Evolutionary conservation across 2,888 invertebrate genomes (phyloP), one percentile per base, ranked within the genome.

Genomic region (Orchesellides sinensis): DNA sequence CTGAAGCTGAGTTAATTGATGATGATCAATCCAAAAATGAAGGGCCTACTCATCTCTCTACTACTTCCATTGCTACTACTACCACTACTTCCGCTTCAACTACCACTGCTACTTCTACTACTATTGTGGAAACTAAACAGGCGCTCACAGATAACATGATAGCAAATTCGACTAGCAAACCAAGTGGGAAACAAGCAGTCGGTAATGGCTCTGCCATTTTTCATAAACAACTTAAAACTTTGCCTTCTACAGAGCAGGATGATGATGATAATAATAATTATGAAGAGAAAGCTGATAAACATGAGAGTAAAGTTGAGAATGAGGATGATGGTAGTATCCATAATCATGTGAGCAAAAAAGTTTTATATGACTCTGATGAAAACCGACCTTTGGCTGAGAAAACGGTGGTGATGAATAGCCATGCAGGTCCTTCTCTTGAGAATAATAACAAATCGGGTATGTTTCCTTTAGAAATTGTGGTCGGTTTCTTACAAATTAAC

Each of bases 161-260:
- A 72, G 79, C 69, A 74, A 73, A 52, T 49, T 49, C 63, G 25
- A 21, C 59, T 56, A 61, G 63, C 79, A 74, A 81, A 81, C 66
- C 79, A 32, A 63, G 73, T 73, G 80, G 80, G 61, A 81, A 74
- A 73, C 79, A 72, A 72, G 80, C 80, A 81, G 80, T 81, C 80
- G 80, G 80, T 81, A 81, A 81, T 81, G 80, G 80, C 80, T 68
- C 73, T 35, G 80, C 80, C 73, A 74, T 73, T 68, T 81, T 81
- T 80, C 54, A 80, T 80, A 80, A 65, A 56, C 75, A 66, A 77
- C 68, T 77, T 77, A 61, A 27, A 21, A 74, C 65, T 65, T 27
- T 12, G 10, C 21, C 52, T 17, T 52, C 14, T 21, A 54, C 56
- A 10, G 32, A 32, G 10, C 6, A 32, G 32, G 32, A 32, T 4